Evolutionary conservation across 2,888 invertebrate species (phyloP), one percentile per base, ranked within the genome.

Genomic region (Rhogogaster chlorosoma): DNA sequence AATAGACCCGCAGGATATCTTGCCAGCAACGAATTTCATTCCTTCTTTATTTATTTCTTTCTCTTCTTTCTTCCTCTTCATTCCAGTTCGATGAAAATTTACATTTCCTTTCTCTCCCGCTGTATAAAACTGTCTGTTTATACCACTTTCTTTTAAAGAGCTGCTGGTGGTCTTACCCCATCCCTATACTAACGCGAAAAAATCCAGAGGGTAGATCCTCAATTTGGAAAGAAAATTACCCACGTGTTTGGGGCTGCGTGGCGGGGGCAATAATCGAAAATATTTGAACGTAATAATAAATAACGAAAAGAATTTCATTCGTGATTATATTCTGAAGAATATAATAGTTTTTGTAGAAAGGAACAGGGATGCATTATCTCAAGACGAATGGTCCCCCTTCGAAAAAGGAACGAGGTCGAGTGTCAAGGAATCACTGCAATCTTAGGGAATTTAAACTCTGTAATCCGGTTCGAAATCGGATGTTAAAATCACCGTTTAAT

Each of bases 71-170:
- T 75, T 18, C 26, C 29, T 92, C 4, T 4, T 12, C 89, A 90
- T 92, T 93, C 92, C 93, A 92, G 89, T 91, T 93, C 93, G 91
- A 88, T 93, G 92, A 89, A 92, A 93, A 93, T 93, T 93, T 93
- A 93, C 93, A 93, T 93, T 93, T 92, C 91, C 93, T 92, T 91
- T 90, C 91, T 91, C 85, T 42, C 49, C 67, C 82, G 78, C 71
- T 83, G 78, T 82, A 88, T 89, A 89, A 90, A 92, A 91, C 93
- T 93, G 93, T 93, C 93, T 93, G 93, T 93, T 93, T 93, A 93
- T 93, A 92, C 93, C 92, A 92, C 91, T 93, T 93, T 92, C 92
- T 92, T 93, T 93, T 93, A 93, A 92, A 92, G 92, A 92, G 91
- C 88, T 91, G 90, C 89, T 90, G 73, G 90, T 91, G 90, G 90